These are phyloP conservation scores for Desmodus rotundus DNA, from an alignment of 2,113 vertebrate species.

Conservation along the genomic window DNA sequence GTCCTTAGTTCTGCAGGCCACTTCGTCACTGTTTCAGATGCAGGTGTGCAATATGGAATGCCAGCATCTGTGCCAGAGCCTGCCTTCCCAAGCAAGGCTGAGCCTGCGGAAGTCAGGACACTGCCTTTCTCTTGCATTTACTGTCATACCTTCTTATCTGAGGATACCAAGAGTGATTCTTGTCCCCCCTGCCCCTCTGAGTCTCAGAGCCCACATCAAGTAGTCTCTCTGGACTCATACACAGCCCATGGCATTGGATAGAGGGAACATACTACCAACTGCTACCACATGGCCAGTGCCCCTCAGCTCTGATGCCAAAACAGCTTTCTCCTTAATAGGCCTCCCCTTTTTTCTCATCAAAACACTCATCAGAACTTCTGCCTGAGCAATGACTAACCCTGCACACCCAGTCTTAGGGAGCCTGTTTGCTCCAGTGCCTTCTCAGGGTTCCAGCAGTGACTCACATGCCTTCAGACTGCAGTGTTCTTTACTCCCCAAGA, in stretches of 20 bases:
- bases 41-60: rapidly evolving
- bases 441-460: background rate
- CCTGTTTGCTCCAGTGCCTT: background rate
- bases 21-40: background rate
- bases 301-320: background rate
- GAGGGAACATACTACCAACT: background rate
- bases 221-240: background rate
- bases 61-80: background rate
- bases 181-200: background rate
- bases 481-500: background rate
- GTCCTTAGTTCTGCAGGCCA: too few relatives aligned
- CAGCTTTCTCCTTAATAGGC: background rate
- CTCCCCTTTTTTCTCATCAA: background rate
- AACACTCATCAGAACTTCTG: background rate
- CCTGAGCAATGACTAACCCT: background rate
- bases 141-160: background rate
- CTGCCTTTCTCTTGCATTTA: background rate
- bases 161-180: background rate
- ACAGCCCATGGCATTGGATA: too few relatives aligned
- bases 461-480: background rate
- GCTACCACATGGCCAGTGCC: background rate
- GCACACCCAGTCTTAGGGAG: too few relatives aligned
- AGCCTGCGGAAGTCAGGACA: background rate
- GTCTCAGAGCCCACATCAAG: background rate
- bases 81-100: background rate